phyloP scores from a whole-genome alignment of 2,113 vertebrate species.

The Agapornis roseicollis region DNA sequence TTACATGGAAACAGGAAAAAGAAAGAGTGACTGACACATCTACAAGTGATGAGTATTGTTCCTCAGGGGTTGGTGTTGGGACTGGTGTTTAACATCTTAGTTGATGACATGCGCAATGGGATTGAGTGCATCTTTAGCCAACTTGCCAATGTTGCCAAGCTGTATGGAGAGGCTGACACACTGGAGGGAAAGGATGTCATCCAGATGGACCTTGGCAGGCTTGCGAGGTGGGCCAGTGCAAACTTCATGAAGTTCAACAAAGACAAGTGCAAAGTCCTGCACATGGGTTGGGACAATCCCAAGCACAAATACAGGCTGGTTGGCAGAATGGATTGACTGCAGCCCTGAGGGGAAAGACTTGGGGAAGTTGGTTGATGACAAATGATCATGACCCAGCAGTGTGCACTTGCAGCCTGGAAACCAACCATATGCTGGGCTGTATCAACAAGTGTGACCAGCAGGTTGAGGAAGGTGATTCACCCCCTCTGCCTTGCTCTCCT shows the following conservation, averaged over 20 bases:
- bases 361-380: background rate
- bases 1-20: background rate
- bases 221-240: fast-evolving
- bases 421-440: no score
- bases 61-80: background rate
- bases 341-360: background rate
- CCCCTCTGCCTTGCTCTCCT: background rate
- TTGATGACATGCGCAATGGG: fast-evolving
- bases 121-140: background rate
- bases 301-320: background rate
- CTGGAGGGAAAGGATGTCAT: background rate
- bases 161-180: fast-evolving
- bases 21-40: fast-evolving
- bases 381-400: background rate
- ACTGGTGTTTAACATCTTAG: background rate
- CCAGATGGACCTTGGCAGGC: background rate
- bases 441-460: background rate
- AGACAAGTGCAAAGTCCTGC: background rate
- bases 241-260: background rate
- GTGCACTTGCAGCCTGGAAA: background rate
- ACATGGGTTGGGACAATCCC: background rate
- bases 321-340: background rate
- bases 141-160: background rate
- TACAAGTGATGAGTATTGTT: background rate
- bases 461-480: background rate